A percentile compares a stretch with the other conserved stretches of the same genome.
Conservation (phyloP, 2,888 invertebrate genomes). For the Papilio demoleus region DNA sequence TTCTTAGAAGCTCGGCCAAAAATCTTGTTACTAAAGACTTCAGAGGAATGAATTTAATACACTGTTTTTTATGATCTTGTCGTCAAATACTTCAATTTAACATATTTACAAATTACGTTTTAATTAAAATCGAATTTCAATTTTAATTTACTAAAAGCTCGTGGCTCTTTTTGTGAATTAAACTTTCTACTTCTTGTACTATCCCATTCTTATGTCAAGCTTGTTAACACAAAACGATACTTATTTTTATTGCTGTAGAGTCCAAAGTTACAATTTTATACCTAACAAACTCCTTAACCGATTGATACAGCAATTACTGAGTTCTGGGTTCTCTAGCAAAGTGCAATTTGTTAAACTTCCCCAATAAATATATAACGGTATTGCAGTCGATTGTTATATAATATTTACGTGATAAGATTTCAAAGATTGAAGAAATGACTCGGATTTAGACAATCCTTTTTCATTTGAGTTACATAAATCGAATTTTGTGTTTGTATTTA, state of each 20-base stretch:
- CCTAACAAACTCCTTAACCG: constrained; percentile 33
- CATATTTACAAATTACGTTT: too few species aligned
- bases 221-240: constrained; percentile 28
- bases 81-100: too few species aligned
- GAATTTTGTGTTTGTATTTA: constrained; percentile 7
- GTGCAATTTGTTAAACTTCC: constrained; percentile 67
- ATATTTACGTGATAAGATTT: constrained; percentile 52
- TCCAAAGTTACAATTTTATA: constrained; percentile 35
- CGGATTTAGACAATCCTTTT: neutral
- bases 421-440: constrained; percentile 11
- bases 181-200: constrained; percentile 19
- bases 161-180: constrained; percentile 37
- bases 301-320: constrained; percentile 38
- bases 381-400: constrained; percentile 62
- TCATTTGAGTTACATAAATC: constrained; percentile 4
- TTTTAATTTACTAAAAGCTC: too few species aligned
- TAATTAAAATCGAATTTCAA: too few species aligned
- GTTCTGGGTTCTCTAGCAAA: constrained; percentile 55
- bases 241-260: constrained; percentile 31
- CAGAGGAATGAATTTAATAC: too few species aligned
- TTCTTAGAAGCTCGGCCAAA: too few species aligned
- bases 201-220: neutral
- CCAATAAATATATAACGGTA: constrained; percentile 67
- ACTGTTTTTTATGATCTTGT: too few species aligned
- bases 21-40: too few species aligned